Conservation (phyloP, 1,140 invertebrate species). For the Coptotermes formosanus region DNA sequence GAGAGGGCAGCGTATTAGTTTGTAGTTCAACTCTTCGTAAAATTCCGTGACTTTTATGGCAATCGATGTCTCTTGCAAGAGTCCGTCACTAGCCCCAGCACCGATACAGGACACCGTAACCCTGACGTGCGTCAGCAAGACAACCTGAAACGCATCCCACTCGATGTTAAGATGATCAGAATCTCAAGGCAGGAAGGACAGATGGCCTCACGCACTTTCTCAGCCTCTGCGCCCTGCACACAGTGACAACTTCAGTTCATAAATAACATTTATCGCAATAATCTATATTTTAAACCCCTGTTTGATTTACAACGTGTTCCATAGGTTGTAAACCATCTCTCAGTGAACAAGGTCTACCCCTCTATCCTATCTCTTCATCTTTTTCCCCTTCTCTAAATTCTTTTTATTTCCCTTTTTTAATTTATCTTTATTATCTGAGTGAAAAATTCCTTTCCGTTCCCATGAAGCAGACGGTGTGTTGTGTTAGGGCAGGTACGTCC, state of each 20-base stretch:
- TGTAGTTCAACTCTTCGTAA: no score
- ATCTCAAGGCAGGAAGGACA: no score
- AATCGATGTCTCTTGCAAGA: no score
- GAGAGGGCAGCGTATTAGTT: no score
- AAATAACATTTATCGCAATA: not conserved
- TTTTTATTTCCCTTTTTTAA: slow-evolving; percentile 4
- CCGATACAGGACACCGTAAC: no score
- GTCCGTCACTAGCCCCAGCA: no score
- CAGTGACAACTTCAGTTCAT: not conserved
- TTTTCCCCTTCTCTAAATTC: not conserved
- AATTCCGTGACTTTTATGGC: no score
- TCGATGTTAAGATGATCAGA: no score
- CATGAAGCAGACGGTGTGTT: not conserved
- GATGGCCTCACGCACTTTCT: not conserved
- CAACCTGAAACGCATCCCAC: no score
- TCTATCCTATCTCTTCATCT: not conserved
- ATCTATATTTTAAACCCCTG: not conserved
- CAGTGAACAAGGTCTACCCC: not conserved
- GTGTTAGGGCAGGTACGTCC: not conserved
- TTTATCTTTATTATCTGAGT: slow-evolving; percentile 16
- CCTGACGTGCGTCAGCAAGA: no score
- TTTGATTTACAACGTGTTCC: not conserved
- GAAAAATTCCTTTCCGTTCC: slow-evolving; percentile 10
- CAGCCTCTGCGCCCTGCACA: not conserved
- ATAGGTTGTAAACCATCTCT: not conserved